Base-by-base conservation (phyloP, 2,113 vertebrate genomes). In the Gobio gobio region DNA sequence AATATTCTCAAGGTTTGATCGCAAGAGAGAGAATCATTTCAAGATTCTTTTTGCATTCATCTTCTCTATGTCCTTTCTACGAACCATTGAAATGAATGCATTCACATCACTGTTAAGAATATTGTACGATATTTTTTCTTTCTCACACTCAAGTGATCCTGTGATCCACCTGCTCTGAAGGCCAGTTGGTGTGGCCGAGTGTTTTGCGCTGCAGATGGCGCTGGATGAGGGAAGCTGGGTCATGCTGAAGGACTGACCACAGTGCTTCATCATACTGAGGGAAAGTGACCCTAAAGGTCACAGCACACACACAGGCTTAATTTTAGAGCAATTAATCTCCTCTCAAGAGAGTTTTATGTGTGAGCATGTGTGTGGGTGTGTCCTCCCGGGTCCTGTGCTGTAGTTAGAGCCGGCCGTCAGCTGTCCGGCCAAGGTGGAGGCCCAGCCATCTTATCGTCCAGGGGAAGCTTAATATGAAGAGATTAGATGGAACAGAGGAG, bases 251-350 rank as follows among this genome's bases (percentile, higher is more conserved):
- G 82, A 84, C 66, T 78, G 63, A 68, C 84, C 85, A 75, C 36
- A 59, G 84, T 85, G 77, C 90, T 93, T 92, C 87, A 89, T 86
- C 78, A 92, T 87, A 85, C 83, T 24, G 80, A 90, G 89, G 40
- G 85, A 78, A 85, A 70, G 86, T 92, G 93, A 93, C 93, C 90
- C 80, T 59, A 63, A 10, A 83, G 93, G 92, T 93, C 90, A 47
- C 77, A 22, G 91, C 89, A 90, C 91, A 90, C 78, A 91, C 92
- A 94, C 91, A 89, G 89, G 92, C 93, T 93, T 93, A 90, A 93
- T 91, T 86, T 94, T 92, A 92, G 83, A 94, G 93, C 92, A 93
- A 93, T 94, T 94, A 94, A 94, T 94, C 92, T 93, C 89, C 85
- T 90, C 90, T 89, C 87, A 86, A 83, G 77, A 58, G 79, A 68